phyloP scores from a whole-genome alignment of 2,888 invertebrate species.

The Epistrophe eligans region DNA sequence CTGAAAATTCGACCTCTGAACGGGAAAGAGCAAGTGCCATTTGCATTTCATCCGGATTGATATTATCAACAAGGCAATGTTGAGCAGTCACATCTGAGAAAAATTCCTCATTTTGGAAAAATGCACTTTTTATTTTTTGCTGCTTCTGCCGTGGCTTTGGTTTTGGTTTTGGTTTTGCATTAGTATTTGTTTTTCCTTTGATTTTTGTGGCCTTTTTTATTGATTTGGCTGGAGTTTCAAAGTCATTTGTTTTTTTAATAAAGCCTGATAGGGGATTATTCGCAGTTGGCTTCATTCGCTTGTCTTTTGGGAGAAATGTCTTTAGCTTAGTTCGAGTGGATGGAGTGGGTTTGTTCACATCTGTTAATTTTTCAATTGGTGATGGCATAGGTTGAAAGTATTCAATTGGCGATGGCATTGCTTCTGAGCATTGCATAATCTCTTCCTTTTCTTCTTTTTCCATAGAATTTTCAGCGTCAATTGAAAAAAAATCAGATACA shows the following conservation, averaged over 20 bases:
- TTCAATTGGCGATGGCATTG: slow-evolving; percentile 33
- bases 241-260: slow-evolving; percentile 68
- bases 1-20: slow-evolving; percentile 83
- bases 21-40: slow-evolving; percentile 88
- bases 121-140: slow-evolving; percentile 80
- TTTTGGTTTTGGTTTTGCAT: slow-evolving; percentile 52
- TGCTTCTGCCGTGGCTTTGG: slow-evolving; percentile 79
- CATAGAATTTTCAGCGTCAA: not conserved
- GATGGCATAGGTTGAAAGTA: slow-evolving; percentile 17
- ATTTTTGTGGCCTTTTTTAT: slow-evolving; percentile 56
- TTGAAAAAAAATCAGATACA: slow-evolving; percentile 78
- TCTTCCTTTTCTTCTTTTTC: not conserved
- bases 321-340: slow-evolving; percentile 77
- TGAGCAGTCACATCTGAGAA: slow-evolving; percentile 82
- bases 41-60: slow-evolving; percentile 88
- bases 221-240: slow-evolving; percentile 71
- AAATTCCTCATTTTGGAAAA: slow-evolving; percentile 81
- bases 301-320: slow-evolving; percentile 74
- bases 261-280: slow-evolving; percentile 20
- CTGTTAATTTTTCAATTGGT: slow-evolving; percentile 11
- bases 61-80: slow-evolving; percentile 84
- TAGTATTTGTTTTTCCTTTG: slow-evolving; percentile 45
- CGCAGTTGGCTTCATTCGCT: slow-evolving; percentile 28
- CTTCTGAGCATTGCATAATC: not conserved
- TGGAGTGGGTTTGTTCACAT: slow-evolving; percentile 4